Evolutionary conservation across 1,140 invertebrate species (phyloP).

Genomic region (Aplysia californica): DNA sequence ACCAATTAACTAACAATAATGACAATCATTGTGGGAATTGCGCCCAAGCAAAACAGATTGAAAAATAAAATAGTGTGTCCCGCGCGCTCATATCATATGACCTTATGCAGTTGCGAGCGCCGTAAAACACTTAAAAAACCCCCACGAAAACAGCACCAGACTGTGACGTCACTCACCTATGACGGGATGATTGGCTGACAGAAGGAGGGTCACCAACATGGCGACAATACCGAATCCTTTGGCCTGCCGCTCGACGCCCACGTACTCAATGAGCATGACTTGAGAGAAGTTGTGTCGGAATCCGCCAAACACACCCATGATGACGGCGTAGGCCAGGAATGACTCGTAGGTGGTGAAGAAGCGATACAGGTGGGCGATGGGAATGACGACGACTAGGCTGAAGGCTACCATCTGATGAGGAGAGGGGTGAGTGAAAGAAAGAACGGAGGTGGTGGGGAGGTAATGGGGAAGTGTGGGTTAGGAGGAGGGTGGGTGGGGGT

Average conservation of each 20-base stretch:
- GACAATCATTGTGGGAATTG: no score
- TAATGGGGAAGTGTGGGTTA: no score
- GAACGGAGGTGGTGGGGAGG: no score
- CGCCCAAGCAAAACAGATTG: no score
- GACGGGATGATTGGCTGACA: neutral
- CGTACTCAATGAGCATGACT: conserved; percentile 31
- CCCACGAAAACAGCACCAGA: no score
- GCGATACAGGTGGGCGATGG: neutral
- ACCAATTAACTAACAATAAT: no score
- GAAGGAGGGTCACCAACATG: neutral
- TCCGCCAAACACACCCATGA: conserved; percentile 35
- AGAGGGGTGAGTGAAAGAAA: no score
- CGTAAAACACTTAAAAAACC: no score
- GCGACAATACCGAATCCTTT: conserved; percentile 28
- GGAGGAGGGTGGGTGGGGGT: no score
- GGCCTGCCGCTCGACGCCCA: conserved; percentile 29
- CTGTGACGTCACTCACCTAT: conserved; percentile 2
- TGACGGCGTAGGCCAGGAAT: conserved; percentile 21
- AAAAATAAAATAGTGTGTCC: no score
- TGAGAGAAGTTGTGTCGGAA: conserved; percentile 28
- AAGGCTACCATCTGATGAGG: neutral
- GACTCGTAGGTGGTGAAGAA: conserved; percentile 19
- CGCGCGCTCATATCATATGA: no score
- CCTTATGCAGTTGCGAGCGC: no score
- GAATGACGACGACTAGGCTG: neutral